A percentile compares a stretch with the other conserved stretches of the same genome.
Conservation (phyloP, 2,888 invertebrate genomes). For the Yponomeuta cagnagella region DNA sequence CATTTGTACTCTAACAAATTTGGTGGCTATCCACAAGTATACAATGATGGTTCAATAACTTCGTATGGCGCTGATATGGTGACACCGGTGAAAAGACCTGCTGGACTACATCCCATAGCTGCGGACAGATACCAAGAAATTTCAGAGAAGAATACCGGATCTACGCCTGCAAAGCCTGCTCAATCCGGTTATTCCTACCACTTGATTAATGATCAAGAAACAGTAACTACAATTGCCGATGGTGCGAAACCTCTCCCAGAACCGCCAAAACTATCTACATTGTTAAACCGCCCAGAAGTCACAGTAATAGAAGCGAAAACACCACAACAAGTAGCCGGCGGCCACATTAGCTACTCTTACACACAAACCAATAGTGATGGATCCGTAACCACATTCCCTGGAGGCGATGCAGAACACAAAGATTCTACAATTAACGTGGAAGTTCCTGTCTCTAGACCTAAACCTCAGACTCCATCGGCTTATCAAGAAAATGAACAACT, state of each 20-base stretch:
- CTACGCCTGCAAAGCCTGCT: background rate
- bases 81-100: background rate
- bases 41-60: constrained; percentile 3
- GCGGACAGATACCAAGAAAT: background rate
- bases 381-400: background rate
- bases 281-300: background rate
- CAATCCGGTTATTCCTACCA: constrained; percentile 10
- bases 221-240: constrained; percentile 8
- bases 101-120: background rate
- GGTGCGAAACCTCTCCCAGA: background rate
- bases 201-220: constrained; percentile 9
- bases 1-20: no score
- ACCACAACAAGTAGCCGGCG: background rate
- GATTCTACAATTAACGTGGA: background rate
- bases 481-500: background rate
- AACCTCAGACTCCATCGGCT: background rate
- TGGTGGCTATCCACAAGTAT: background rate
- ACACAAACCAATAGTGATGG: background rate
- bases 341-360: background rate
- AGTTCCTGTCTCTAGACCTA: background rate
- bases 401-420: background rate
- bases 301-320: background rate
- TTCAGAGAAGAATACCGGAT: background rate
- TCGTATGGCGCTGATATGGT: background rate
- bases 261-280: constrained; percentile 6